A percentile compares a stretch with the other conserved stretches of the same genome.
Conservation (phyloP, 2,113 vertebrate species). For the Coptodon rendalli region DNA sequence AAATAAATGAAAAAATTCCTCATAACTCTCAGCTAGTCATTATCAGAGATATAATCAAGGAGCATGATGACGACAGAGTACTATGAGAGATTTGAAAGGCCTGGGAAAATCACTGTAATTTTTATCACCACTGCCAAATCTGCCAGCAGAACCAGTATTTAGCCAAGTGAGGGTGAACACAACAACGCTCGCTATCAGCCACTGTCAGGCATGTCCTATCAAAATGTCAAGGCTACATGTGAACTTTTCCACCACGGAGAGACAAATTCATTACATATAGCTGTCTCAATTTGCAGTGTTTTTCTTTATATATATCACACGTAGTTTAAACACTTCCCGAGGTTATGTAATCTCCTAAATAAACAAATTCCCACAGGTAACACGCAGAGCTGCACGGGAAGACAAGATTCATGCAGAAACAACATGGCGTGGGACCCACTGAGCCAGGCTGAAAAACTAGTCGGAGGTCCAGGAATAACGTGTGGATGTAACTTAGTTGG, state of each 20-base stretch:
- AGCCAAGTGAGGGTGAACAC: conserved; percentile 9
- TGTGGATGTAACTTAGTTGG: not conserved
- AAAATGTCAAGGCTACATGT: conserved; percentile 49
- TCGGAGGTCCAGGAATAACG: not conserved
- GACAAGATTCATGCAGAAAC: conserved; percentile 4
- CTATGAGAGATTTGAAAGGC: not conserved
- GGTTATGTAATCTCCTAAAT: conserved; percentile 2
- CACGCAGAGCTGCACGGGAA: not conserved
- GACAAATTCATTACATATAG: not conserved
- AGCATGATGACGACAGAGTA: not conserved
- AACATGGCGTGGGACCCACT: not conserved
- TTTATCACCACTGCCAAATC: conserved; percentile 14
- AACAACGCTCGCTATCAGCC: conserved; percentile 34
- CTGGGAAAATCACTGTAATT: conserved; percentile 19
- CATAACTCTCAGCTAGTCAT: conserved; percentile 2
- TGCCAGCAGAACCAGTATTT: conserved; percentile 36
- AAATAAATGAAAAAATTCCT: conserved; percentile 23
- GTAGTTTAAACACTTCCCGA: not conserved
- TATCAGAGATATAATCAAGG: conserved; percentile 19
- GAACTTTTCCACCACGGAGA: conserved; percentile 30
- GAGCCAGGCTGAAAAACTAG: not conserved
- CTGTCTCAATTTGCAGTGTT: not conserved
- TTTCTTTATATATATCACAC: not conserved
- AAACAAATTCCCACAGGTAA: conserved; percentile 8
- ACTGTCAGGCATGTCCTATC: conserved; percentile 25